Evolutionary conservation across 2,888 invertebrate genomes (phyloP).

Genomic region (Andrena minutula): DNA sequence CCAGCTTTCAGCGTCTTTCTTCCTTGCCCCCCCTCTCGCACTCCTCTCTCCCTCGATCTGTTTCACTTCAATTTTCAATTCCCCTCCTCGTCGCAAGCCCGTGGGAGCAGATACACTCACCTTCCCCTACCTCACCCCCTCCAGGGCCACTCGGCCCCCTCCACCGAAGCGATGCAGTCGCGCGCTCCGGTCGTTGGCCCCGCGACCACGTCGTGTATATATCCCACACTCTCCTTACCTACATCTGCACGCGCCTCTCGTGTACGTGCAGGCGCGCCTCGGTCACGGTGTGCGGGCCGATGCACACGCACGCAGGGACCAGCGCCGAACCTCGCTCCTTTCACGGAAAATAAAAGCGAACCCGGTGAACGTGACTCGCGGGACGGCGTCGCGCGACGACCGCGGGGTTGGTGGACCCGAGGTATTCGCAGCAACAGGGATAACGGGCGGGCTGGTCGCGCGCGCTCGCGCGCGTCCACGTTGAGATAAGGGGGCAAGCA

Average conservation of each 20-base stretch:
- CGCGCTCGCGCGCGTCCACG: too few species aligned
- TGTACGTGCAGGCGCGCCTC: conserved; percentile 47
- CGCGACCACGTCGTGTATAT: conserved; percentile 74
- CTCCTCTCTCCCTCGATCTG: conserved; percentile 17
- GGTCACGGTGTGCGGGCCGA: conserved; percentile 64
- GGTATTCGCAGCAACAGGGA: conserved; percentile 9
- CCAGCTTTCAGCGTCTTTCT: conserved; percentile 42
- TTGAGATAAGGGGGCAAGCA: too few species aligned
- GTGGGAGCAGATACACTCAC: conserved; percentile 66
- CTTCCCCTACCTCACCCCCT: conserved; percentile 64
- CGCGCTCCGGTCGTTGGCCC: conserved; percentile 84
- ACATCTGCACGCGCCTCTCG: conserved; percentile 45
- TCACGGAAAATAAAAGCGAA: conserved; percentile 75
- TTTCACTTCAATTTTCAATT: conserved; percentile 17
- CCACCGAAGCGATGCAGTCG: conserved; percentile 70
- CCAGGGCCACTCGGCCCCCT: conserved; percentile 27
- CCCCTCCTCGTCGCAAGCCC: conserved; percentile 38
- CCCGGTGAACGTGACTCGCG: conserved; percentile 55
- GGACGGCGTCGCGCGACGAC: neutral
- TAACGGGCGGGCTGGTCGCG: neutral
- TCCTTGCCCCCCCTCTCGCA: conserved; percentile 23
- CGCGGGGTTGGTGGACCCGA: conserved; percentile 24
- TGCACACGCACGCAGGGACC: conserved; percentile 37
- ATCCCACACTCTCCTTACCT: conserved; percentile 75
- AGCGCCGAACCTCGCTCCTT: conserved; percentile 53